Conservation (phyloP, 2,888 invertebrate species). For the Stratiomys singularior region DNA sequence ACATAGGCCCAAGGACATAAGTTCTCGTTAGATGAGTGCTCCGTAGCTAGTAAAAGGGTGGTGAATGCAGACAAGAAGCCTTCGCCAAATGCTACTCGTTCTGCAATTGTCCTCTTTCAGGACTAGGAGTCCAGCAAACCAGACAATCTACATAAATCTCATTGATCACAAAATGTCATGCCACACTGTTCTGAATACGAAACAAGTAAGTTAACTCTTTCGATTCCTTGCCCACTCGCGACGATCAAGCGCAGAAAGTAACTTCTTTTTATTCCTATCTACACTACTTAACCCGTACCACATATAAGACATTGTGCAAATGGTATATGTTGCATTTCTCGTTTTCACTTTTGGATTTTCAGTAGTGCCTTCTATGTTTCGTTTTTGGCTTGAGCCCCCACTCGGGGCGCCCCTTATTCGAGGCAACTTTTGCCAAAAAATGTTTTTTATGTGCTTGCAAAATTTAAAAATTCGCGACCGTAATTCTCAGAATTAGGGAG, state of each 20-base stretch:
- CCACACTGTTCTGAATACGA: neutral
- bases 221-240: neutral
- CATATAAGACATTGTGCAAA: neutral
- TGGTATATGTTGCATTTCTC: slow-evolving; percentile 24
- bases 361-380: neutral
- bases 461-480: slow-evolving; percentile 54
- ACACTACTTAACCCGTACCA: slow-evolving; percentile 9
- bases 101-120: too few relatives aligned
- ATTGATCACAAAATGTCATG: neutral
- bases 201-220: neutral
- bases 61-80: too few relatives aligned
- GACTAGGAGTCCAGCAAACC: too few relatives aligned
- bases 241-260: neutral
- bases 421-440: slow-evolving; percentile 36
- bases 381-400: neutral
- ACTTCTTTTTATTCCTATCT: slow-evolving; percentile 23
- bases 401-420: neutral
- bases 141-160: too few relatives aligned
- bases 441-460: slow-evolving; percentile 45
- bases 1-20: too few relatives aligned
- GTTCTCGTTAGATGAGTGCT: too few relatives aligned
- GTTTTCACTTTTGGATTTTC: slow-evolving; percentile 8
- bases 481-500: slow-evolving; percentile 54
- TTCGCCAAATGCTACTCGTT: too few relatives aligned
- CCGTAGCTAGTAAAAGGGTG: too few relatives aligned